Evolutionary conservation across 1,140 invertebrate species (phyloP).

Genomic region (Parapsyche elsis): DNA sequence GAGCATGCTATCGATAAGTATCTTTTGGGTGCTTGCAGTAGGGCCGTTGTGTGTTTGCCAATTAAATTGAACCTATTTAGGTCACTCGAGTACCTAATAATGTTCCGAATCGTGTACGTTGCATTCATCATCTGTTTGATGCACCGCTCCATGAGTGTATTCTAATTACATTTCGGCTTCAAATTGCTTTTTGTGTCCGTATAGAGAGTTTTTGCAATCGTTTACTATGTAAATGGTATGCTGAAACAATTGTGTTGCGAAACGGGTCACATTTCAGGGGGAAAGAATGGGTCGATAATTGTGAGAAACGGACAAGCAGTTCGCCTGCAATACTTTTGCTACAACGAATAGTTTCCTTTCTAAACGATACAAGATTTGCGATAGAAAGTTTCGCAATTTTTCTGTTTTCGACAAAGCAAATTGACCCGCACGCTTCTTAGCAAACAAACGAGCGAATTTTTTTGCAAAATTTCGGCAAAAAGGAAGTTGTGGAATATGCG

Average conservation of each 20-base stretch:
- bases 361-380: not conserved
- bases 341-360: slow-evolving; percentile 11
- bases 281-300: slow-evolving; percentile 8
- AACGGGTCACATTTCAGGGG: not conserved
- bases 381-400: slow-evolving; percentile 27
- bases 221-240: not conserved
- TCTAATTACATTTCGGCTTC: not conserved
- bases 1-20: slow-evolving; percentile 2
- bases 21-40: not conserved
- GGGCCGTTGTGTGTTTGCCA: slow-evolving; percentile 7
- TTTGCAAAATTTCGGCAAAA: not conserved
- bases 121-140: slow-evolving; percentile 2
- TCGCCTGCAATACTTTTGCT: no score
- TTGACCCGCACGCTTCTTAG: not conserved
- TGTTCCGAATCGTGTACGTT: not conserved
- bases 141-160: not conserved
- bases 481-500: not conserved
- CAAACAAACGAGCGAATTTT: not conserved
- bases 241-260: not conserved
- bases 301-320: not conserved
- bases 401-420: slow-evolving; percentile 15
- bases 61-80: slow-evolving; percentile 4
- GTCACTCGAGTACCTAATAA: not conserved
- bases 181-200: not conserved
- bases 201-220: not conserved